Base-by-base conservation (phyloP, 1,140 invertebrate species). In the Micrasema minimum region DNA sequence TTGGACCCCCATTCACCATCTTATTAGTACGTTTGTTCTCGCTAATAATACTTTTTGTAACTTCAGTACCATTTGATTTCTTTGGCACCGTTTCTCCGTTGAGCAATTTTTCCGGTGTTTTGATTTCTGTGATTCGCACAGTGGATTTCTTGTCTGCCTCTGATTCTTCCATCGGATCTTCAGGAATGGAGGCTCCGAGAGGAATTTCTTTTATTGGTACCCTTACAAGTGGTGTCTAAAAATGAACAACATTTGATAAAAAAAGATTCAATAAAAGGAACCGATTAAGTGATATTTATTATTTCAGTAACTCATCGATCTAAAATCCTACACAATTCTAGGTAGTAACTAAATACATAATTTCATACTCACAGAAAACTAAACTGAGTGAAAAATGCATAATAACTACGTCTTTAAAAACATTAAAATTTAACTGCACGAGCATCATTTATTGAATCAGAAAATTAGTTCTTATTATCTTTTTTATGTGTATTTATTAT, bases 171-270 rank as follows among this genome's bases (percentile, higher is more conserved):
- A 31, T 31, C 26, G 26, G 26, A 7, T 9, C 5, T 55, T 55
- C 26, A 16, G 51, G 51, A 41, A 22, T 61, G 22, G 57, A 61
- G 6, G 16, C 76, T 1, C 83, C 83, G 12, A 84, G 77, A 9
- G 83, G 79, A 38, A 87, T 82, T 72, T 89, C 87, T 57, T 82
- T 79, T 38, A 90, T 85, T 2, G 78, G 73, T 22, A 90, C 80
- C 61, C 82, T 80, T 62, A 84, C 86, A 41, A 90, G 74, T 0
- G 85, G 79, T 74, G 86, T 83, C 83, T 88, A 76, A 80, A 83
- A 74, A 69, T 65, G 5, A 59, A 38, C 2, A 22, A 41, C 14
- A 59, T 18, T 41, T 18, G 18, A 10, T 31, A 31, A 31, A 4
- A 2, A 31, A 31, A 31, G 26, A 7, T 31, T 31, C 26, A 31